Conservation (phyloP, 2,797 vertebrate species). For the Sciaenops ocellatus region DNA sequence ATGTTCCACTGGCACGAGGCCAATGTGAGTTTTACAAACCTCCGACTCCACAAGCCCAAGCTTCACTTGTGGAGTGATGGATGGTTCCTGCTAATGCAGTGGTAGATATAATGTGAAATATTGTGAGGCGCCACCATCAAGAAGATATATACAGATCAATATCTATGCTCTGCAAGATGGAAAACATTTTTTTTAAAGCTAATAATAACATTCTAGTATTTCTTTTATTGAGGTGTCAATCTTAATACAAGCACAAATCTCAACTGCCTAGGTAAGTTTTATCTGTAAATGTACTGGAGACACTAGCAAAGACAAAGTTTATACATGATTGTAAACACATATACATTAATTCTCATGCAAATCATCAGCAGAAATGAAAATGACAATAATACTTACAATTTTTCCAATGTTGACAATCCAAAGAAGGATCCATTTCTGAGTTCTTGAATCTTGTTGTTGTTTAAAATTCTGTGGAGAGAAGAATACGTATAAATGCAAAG, state of each 20-base stretch:
- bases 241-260: background rate
- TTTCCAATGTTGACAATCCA: constrained; percentile 92
- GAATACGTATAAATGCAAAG: constrained; percentile 17
- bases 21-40: constrained; percentile 58
- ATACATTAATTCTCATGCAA: background rate
- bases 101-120: constrained; percentile 30
- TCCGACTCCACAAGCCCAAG: constrained; percentile 13
- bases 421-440: constrained; percentile 95
- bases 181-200: background rate
- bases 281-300: background rate
- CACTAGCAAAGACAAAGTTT: background rate
- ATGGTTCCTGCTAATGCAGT: constrained; percentile 51
- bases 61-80: constrained; percentile 49
- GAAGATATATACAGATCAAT: background rate
- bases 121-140: background rate
- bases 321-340: background rate
- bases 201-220: background rate
- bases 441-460: constrained; percentile 97
- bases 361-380: background rate
- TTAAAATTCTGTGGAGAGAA: constrained; percentile 91
- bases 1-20: constrained; percentile 61
- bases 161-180: background rate
- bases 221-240: background rate
- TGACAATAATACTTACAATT: constrained; percentile 90
- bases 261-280: background rate